Conservation (phyloP, 1,140 invertebrate genomes). For the Hirudo medicinalis region DNA sequence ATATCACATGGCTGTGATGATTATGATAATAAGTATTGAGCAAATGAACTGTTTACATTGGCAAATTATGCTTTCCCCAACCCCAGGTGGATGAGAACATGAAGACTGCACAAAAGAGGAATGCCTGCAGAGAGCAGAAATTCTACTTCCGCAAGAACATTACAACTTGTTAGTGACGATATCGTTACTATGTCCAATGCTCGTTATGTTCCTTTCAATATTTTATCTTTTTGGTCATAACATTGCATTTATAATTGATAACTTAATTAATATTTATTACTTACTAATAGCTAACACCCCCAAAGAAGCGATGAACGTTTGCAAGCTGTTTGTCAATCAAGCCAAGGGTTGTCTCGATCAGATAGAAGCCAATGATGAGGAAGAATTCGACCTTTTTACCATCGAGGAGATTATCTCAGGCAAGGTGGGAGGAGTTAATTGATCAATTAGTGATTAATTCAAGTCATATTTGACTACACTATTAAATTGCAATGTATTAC, state of each 20-base stretch:
- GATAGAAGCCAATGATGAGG: not conserved
- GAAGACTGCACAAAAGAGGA: constrained; percentile 75
- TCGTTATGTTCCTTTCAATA: not conserved
- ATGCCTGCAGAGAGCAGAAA: constrained; percentile 65
- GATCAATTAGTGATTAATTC: too few species aligned
- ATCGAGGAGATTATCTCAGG: constrained; percentile 96
- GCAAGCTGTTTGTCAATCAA: not conserved
- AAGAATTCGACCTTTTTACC: constrained; percentile 48
- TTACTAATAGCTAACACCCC: not conserved
- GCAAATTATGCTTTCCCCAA: too few species aligned
- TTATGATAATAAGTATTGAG: too few species aligned
- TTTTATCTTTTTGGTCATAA: not conserved
- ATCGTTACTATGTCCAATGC: not conserved
- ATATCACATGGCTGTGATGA: too few species aligned
- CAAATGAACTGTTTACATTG: too few species aligned
- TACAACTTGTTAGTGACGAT: constrained; percentile 17
- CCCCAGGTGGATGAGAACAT: constrained; percentile 89
- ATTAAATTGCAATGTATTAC: not conserved
- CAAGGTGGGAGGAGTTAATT: constrained; percentile 50
- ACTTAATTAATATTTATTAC: not conserved
- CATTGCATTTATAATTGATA: not conserved
- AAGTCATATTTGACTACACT: too few species aligned
- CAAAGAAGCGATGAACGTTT: not conserved
- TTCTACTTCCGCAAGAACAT: constrained; percentile 79
- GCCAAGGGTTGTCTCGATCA: not conserved